Base-by-base conservation (phyloP, 2,888 invertebrate genomes). In the Hemaris fuciformis region DNA sequence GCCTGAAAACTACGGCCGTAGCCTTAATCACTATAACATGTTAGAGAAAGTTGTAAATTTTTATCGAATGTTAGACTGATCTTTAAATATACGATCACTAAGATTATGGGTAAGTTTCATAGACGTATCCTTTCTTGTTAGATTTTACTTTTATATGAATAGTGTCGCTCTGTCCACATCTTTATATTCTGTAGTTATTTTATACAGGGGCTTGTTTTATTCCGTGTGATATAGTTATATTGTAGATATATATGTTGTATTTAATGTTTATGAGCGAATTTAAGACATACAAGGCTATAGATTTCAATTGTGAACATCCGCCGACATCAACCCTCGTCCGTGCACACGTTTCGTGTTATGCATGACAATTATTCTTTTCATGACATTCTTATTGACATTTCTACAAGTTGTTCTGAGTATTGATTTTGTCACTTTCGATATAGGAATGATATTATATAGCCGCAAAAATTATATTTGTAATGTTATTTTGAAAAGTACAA, bases 21-120 rank as follows among this genome's bases (percentile, higher is more conserved):
- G 89, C 88, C 89, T 88, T 89, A 88, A 77, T 69, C 66, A 76
- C 70, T 74, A 66, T 66, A 71, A 66, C 66, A 70, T 67, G 73
- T 75, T 76, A 75, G 70, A 74, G 70, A 74, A 80, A 73, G 72
- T 79, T 81, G 81, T 81, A 74, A 73, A 76, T 75, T 77, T 85
- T 89, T 88, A 91, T 87, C 91, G 91, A 91, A 91, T 88, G 89
- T 91, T 91, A 91, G 91, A 91, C 92, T 91, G 91, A 91, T 89
- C 85, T 91, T 89, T 88, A 87, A 89, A 84, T 87, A 85, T 88
- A 89, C 83, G 86, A 88, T 87, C 85, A 83, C 76, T 80, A 79
- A 80, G 76, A 76, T 82, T 78, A 75, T 78, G 77, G 70, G 80
- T 89, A 89, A 87, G 86, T 89, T 87, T 83, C 77, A 81, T 87